Conservation (phyloP, 2,888 invertebrate genomes). For the Norana najaformis region DNA sequence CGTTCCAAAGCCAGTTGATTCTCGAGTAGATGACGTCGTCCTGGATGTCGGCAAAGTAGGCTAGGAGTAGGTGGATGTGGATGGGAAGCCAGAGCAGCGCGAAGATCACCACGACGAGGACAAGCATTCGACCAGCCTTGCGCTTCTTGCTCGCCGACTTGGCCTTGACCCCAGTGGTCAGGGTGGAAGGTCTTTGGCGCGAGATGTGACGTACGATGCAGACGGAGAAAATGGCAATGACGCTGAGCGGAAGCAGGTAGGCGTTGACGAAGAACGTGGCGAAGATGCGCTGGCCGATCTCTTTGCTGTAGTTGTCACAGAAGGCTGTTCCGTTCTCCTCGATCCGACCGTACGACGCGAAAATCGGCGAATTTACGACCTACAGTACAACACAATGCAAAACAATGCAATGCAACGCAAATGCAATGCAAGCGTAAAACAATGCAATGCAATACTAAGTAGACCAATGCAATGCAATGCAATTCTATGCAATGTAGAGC, state of each 20-base stretch:
- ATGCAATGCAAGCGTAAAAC: no score
- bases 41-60: conserved; percentile 32
- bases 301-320: conserved; percentile 40
- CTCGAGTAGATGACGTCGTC: conserved; percentile 36
- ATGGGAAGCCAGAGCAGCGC: conserved; percentile 39
- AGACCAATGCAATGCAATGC: no score
- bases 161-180: background rate
- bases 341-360: conserved; percentile 40
- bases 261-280: conserved; percentile 45
- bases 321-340: conserved; percentile 25
- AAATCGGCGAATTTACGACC: conserved; percentile 36
- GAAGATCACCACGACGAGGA: conserved; percentile 34
- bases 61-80: conserved; percentile 31
- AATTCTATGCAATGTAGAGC: no score
- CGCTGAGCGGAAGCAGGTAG: conserved; percentile 43
- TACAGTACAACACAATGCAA: background rate
- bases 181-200: conserved; percentile 27
- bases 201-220: conserved; percentile 43
- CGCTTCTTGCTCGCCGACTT: conserved; percentile 32
- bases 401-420: no score
- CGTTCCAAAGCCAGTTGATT: conserved; percentile 43
- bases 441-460: no score
- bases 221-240: conserved; percentile 43
- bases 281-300: conserved; percentile 39
- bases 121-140: conserved; percentile 28